Base-by-base conservation (phyloP, 1,140 invertebrate genomes). In the Drosophila sulfurigaster region DNA sequence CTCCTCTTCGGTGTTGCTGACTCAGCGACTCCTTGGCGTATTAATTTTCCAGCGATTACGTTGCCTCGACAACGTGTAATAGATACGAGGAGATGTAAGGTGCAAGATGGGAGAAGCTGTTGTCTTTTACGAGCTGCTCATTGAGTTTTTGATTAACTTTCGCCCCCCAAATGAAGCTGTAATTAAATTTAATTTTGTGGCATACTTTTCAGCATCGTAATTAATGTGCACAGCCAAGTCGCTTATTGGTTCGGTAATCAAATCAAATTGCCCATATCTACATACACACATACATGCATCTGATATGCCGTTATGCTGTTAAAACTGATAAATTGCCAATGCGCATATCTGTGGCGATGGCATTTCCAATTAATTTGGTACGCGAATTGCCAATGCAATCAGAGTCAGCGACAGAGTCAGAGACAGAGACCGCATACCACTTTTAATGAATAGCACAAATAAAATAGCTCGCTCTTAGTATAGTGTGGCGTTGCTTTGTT, bases 91-190 rank as follows among this genome's bases (percentile, higher is more conserved):
- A 1, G 64, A 6, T 20, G 65, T 8, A 4, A 45, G 20, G 1
- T 51, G 28, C 13, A 28, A 28, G 6, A 10, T 20, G 15, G 25
- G 13, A 20, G 45, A 25, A 25, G 43, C 60, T 48, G 72, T 77
- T 70, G 71, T 63, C 59, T 89, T 85, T 88, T 88, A 88, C 75
- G 78, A 89, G 78, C 78, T 89, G 69, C 85, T 89, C 85, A 85
- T 89, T 85, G 85, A 76, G 86, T 74, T 89, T 89, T 89, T 91
- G 89, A 91, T 91, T 91, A 91, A 87, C 80, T 90, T 87, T 78
- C 67, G n/a, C 60, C 15, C 15, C 78, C 66, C 57, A 81, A 89
- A 89, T 91, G 71, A 78, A 91, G 82, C 80, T 73, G 78, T 91
- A 90, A 91, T 91, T 81, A 83, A 91, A 91, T 91, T 91, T 71